phyloP scores from a whole-genome alignment of 2,113 vertebrate species.

The Sorex araneus region DNA sequence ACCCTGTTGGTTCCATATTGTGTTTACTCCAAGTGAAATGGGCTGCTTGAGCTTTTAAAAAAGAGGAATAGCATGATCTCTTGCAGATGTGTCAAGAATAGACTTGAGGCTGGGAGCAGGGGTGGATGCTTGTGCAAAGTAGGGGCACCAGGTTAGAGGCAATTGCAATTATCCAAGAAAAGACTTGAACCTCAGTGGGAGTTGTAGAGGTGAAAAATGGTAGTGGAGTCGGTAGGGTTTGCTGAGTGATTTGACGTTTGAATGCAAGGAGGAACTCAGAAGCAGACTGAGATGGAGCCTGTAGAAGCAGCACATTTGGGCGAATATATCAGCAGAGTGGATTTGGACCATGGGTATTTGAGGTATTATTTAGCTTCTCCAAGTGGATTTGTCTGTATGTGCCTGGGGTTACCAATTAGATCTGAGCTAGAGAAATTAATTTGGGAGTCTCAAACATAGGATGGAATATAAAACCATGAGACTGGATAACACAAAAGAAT shows the following conservation, averaged over 20 bases:
- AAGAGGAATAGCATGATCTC: slow-evolving; percentile 17
- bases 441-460: slow-evolving; percentile 10
- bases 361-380: background rate
- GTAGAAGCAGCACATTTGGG: background rate
- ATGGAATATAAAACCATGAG: background rate
- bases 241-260: background rate
- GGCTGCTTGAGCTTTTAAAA: background rate
- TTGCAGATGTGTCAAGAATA: background rate
- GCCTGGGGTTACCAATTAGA: background rate
- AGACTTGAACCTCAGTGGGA: background rate
- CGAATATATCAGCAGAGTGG: background rate
- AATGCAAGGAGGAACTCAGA: background rate
- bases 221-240: background rate
- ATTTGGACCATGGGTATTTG: background rate
- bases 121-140: background rate
- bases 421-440: slow-evolving; percentile 18
- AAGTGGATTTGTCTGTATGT: background rate
- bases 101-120: background rate
- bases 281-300: background rate
- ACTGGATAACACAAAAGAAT: background rate
- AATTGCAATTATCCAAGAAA: background rate
- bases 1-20: background rate
- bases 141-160: background rate
- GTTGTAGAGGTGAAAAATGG: background rate
- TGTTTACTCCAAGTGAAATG: background rate